These are phyloP conservation scores for Dugesia japonica DNA, from an alignment of 2,888 invertebrate species.

Conservation along the genomic window DNA sequence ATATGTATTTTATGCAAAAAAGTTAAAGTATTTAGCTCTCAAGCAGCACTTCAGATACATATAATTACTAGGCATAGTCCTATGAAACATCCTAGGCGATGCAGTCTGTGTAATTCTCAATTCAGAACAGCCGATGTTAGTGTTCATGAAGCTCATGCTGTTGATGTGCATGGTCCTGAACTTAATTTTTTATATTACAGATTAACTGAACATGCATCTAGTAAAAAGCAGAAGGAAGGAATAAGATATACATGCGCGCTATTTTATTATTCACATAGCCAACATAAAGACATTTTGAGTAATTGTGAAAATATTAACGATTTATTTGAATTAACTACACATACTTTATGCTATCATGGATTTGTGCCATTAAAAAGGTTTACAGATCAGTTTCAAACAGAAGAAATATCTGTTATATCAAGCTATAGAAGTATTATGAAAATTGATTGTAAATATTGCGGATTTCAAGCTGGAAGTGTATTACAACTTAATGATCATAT, in stretches of 20 bases:
- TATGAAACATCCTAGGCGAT: background rate
- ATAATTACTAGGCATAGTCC: background rate
- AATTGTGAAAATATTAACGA: background rate
- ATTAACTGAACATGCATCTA: background rate
- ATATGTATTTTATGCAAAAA: slow-evolving; percentile 1
- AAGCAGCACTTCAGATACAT: background rate
- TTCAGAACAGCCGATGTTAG: background rate
- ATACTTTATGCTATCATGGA: background rate
- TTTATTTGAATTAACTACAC: background rate
- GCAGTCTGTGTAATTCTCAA: background rate
- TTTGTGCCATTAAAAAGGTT: background rate
- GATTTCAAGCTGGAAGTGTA: background rate
- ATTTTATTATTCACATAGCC: background rate
- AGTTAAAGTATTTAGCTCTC: background rate
- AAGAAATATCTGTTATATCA: background rate
- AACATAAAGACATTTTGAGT: background rate
- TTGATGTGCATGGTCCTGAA: background rate
- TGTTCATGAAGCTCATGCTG: slow-evolving; percentile 10
- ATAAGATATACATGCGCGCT: background rate
- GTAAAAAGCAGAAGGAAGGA: background rate
- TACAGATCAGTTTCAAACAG: background rate
- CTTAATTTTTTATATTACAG: background rate
- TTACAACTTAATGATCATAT: background rate
- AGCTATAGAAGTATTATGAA: background rate
- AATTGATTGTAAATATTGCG: background rate